Conservation (phyloP, 2,888 invertebrate genomes). For the Phyllotreta cruciferae region DNA sequence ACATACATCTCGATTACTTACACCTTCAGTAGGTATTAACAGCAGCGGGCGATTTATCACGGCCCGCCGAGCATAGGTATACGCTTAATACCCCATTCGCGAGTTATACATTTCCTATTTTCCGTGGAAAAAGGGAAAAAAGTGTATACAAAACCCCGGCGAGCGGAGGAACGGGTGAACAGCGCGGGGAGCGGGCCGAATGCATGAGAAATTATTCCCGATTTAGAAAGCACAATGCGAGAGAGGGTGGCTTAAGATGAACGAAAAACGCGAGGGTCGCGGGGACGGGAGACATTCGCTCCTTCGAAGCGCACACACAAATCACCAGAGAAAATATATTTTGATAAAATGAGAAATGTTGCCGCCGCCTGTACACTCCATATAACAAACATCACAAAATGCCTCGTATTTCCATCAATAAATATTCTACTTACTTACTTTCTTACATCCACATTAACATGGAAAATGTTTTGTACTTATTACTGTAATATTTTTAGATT, state of each 20-base stretch:
- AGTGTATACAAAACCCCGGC: conserved; percentile 21
- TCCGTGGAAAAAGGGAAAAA: conserved; percentile 20
- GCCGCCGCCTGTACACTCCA: conserved; percentile 47
- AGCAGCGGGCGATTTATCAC: conserved; percentile 8
- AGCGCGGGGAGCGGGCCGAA: conserved; percentile 44
- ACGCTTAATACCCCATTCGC: conserved; percentile 11
- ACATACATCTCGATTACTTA: conserved; percentile 6
- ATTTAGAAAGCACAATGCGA: conserved; percentile 50
- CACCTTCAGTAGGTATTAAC: conserved; percentile 6
- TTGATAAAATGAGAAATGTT: conserved; percentile 57
- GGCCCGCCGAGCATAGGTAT: conserved; percentile 5
- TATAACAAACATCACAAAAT: conserved; percentile 44
- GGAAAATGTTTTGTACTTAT: too few species aligned
- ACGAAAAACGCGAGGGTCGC: conserved; percentile 46
- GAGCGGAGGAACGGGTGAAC: conserved; percentile 28
- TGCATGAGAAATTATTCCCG: conserved; percentile 58
- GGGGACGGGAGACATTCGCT: conserved; percentile 45
- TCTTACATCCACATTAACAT: too few species aligned
- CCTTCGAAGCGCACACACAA: conserved; percentile 51
- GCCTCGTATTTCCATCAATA: neutral
- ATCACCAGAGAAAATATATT: conserved; percentile 59
- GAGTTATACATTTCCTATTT: conserved; percentile 20
- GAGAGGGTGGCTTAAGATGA: conserved; percentile 47
- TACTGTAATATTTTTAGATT: too few species aligned
- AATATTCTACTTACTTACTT: too few species aligned